phyloP scores from a whole-genome alignment of 92 coral and sea anemone species.

The Bergia puertoricense region DNA sequence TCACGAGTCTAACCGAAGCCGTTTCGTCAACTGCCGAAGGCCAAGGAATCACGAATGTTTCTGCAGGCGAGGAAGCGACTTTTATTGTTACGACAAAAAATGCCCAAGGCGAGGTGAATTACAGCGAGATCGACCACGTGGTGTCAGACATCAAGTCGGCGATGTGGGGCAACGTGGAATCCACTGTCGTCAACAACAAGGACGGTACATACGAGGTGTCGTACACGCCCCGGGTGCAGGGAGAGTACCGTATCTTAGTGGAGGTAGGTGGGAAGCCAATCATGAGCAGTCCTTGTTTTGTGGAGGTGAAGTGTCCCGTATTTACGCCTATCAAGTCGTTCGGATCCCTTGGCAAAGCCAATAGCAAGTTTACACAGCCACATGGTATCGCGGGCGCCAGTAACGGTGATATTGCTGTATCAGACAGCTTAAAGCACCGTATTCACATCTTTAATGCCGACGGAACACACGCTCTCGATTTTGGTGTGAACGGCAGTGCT shows the following conservation, averaged over 20 bases:
- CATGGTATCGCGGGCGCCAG: slow-evolving; percentile 79
- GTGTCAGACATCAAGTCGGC: slow-evolving; percentile 82
- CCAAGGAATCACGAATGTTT: slow-evolving; percentile 69
- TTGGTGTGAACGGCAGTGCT: slow-evolving; percentile 75
- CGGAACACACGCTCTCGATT: slow-evolving; percentile 78
- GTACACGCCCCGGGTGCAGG: slow-evolving; percentile 79
- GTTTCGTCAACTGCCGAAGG: slow-evolving; percentile 77
- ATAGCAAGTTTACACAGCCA: slow-evolving; percentile 80
- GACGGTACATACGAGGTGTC: slow-evolving; percentile 79
- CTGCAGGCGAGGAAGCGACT: slow-evolving; percentile 85
- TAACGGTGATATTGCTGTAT: slow-evolving; percentile 77
- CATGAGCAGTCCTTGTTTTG: slow-evolving; percentile 73
- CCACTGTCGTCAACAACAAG: slow-evolving; percentile 68
- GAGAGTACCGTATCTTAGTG: slow-evolving; percentile 67
- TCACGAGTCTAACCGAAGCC: slow-evolving; percentile 85
- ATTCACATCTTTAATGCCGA: slow-evolving; percentile 78
- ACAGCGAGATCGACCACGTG: slow-evolving; percentile 91
- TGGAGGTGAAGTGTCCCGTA: slow-evolving; percentile 78
- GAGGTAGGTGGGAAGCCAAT: slow-evolving; percentile 86
- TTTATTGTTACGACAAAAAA: slow-evolving; percentile 79
- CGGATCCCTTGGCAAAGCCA: slow-evolving; percentile 77
- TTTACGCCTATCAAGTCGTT: slow-evolving; percentile 86
- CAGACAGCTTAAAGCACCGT: slow-evolving; percentile 88
- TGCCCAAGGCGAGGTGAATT: slow-evolving; percentile 82
- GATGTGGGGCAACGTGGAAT: slow-evolving; percentile 83